Conservation (phyloP, 2,888 invertebrate genomes). For the Drosophila antonietae region DNA sequence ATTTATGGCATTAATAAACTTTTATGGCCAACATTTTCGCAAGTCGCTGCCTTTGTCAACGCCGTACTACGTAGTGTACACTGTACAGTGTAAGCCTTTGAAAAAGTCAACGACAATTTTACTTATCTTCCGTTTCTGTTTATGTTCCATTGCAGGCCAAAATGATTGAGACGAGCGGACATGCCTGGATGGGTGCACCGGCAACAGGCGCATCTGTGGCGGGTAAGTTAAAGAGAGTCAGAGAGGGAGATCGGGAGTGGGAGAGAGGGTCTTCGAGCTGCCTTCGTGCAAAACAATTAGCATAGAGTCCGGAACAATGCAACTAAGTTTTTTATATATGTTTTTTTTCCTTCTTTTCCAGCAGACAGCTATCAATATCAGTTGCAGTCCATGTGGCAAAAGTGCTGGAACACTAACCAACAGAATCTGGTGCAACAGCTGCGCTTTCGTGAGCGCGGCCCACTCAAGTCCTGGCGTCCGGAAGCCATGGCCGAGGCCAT, state of each 20-base stretch:
- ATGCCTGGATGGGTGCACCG: conserved; percentile 83
- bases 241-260: too few species aligned
- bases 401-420: conserved; percentile 97
- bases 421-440: conserved; percentile 94
- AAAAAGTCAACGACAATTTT: conserved; percentile 43
- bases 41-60: conserved; percentile 23
- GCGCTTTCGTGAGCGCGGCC: conserved; percentile 95
- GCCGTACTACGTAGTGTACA: conserved; percentile 10
- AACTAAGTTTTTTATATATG: conserved; percentile 47
- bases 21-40: conserved; percentile 72
- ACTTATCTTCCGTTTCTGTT: conserved; percentile 24
- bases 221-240: conserved; percentile 74
- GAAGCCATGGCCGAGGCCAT: conserved; percentile 98
- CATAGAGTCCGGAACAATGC: conserved; percentile 33
- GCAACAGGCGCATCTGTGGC: conserved; percentile 83
- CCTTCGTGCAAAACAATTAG: conserved; percentile 32
- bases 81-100: background rate
- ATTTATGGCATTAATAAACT: conserved; percentile 80
- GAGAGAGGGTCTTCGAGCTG: background rate
- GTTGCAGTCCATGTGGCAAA: conserved; percentile 97
- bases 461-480: conserved; percentile 96
- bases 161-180: conserved; percentile 83
- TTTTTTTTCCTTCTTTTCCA: conserved; percentile 35
- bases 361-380: conserved; percentile 98
- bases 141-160: conserved; percentile 74